Evolutionary conservation across 1,140 invertebrate genomes (phyloP).

Genomic region (Pachypeltis micranthus): DNA sequence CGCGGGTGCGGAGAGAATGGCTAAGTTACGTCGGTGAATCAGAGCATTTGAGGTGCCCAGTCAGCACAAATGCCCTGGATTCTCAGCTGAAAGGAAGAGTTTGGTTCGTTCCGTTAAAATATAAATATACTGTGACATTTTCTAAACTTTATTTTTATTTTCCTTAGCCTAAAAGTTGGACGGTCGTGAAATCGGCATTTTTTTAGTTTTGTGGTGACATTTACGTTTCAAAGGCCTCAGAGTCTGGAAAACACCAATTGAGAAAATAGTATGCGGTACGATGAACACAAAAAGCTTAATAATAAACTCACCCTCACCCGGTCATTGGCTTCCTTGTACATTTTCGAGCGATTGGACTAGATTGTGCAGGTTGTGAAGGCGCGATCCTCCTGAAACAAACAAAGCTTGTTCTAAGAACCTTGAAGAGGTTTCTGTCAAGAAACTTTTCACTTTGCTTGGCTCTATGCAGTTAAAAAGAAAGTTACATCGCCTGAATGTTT

Average conservation of each 20-base stretch:
- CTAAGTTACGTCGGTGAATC: too few species aligned
- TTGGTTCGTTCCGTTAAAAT: too few species aligned
- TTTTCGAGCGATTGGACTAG: constrained; percentile 4
- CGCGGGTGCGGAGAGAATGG: too few species aligned
- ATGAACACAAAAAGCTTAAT: background rate
- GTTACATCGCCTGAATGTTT: background rate
- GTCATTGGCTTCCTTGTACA: background rate
- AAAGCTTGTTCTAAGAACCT: background rate
- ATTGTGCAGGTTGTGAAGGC: background rate
- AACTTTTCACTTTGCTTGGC: background rate
- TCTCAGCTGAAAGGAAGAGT: too few species aligned
- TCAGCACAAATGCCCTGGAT: too few species aligned
- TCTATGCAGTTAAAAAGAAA: background rate
- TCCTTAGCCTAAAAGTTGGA: background rate
- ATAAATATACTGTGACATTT: background rate
- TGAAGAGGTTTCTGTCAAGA: background rate
- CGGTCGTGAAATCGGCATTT: background rate
- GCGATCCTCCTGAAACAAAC: background rate
- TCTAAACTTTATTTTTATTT: background rate
- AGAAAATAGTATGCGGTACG: background rate
- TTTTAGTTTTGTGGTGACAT: too few species aligned
- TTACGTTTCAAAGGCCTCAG: background rate
- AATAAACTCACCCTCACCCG: background rate
- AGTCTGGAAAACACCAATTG: background rate
- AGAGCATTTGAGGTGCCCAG: too few species aligned